Percentiles rank a stretch among this genome's conserved stretches.
These are phyloP conservation scores for Ivindomyrus marchei DNA, from an alignment of 2,113 vertebrate genomes.

Conservation along the genomic window DNA sequence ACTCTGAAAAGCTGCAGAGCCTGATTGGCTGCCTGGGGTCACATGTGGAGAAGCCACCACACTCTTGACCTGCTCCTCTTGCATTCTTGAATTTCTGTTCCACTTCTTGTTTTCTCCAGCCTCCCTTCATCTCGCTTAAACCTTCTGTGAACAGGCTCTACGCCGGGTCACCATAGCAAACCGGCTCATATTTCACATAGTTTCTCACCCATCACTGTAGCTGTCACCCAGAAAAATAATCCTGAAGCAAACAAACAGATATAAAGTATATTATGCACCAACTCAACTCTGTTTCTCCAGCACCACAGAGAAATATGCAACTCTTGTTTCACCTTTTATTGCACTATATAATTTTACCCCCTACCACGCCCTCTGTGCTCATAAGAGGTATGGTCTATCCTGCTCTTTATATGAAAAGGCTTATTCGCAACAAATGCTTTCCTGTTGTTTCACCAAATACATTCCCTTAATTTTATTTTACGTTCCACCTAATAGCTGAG, in stretches of 20 bases:
- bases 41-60: background rate
- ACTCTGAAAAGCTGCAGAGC: background rate
- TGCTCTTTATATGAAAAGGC: background rate
- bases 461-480: background rate
- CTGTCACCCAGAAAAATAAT: background rate
- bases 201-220: background rate
- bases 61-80: background rate
- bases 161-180: background rate
- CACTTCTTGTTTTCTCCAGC: background rate
- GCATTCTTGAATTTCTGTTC: background rate
- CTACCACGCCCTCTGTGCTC: background rate
- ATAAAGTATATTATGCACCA: background rate
- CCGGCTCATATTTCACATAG: background rate
- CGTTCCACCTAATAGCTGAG: background rate
- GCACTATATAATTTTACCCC: background rate
- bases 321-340: background rate
- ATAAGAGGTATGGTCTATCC: background rate
- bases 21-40: background rate
- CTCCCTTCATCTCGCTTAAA: background rate
- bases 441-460: background rate
- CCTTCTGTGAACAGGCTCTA: background rate
- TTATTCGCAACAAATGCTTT: background rate
- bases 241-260: background rate
- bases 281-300: background rate
- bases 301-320: background rate